Percentiles rank a stretch among this genome's conserved stretches.
Evolutionary conservation across 2,797 vertebrate species (phyloP).

Genomic region (Chrysocyon brachyurus): DNA sequence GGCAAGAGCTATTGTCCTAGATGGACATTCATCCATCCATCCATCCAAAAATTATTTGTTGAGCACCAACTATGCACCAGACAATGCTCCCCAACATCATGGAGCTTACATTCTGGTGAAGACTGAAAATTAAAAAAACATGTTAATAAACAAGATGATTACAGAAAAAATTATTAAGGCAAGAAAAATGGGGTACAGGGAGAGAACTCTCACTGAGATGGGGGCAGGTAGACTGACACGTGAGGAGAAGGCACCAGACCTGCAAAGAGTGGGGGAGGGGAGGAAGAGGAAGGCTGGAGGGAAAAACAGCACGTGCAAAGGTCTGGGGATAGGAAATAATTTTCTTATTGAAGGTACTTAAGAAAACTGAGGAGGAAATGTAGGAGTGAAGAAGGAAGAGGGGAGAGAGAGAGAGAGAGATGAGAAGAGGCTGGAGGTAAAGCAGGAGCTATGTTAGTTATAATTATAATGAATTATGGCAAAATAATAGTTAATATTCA

Average conservation of each 20-base stretch:
- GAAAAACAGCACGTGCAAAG: background rate
- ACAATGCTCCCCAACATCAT: background rate
- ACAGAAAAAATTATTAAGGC: background rate
- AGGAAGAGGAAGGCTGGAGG: background rate
- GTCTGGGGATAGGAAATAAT: background rate
- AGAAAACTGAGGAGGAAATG: background rate
- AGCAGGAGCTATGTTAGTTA: background rate
- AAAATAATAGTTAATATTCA: background rate
- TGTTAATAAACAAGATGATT: background rate
- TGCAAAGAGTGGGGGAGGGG: background rate
- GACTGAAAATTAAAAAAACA: background rate
- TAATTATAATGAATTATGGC: background rate
- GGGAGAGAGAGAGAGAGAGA: fast-evolving
- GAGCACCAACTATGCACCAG: background rate
- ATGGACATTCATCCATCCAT: background rate
- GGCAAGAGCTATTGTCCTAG: background rate
- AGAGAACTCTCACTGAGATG: background rate
- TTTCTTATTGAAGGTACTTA: background rate
- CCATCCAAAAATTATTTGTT: background rate
- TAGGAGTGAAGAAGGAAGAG: background rate
- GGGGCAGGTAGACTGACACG: background rate
- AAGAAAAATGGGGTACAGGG: background rate
- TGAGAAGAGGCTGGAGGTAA: background rate
- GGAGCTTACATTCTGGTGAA: background rate
- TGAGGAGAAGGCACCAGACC: background rate